Base-by-base conservation (phyloP, 1,140 invertebrate species). In the Aphis gossypii region DNA sequence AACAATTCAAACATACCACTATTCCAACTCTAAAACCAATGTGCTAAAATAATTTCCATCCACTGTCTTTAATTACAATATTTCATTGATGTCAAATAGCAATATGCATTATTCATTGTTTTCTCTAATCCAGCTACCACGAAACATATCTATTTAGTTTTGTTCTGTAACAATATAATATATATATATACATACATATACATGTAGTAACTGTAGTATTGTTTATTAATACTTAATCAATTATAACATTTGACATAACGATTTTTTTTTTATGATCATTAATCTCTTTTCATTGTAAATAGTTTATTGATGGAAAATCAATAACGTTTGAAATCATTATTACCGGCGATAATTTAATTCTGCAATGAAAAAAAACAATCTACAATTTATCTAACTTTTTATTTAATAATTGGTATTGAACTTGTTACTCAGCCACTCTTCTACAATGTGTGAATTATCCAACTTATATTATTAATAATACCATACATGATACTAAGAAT, bases 161-260 rank as follows among this genome's bases (percentile, higher is more conserved):
- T 38, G 35, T 68, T 11, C 35, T 8, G 7, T 82, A 23, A 82
- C 35, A 35, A 82, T 82, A 82, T 82, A n/a, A 82, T 82, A n/a
- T 14, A 5, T 68, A n/a, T 83, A 38, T 21, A 38, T 38, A 68
- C 1, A 23, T 38, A 83, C 20, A 38, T 83, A 38, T 8, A 20
- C 7, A 82, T 20, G 14, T 76, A 60, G 23, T 60, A 60, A 60
- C 60, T n/a, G n/a, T 76, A 76, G 60, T 76, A 76, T 76, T 76
- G 60, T 76, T 76, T 76, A 76, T 76, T 76, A 76, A 76, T n/a
- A 76, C 60, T 35, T 76, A 76, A 76, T 76, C n/a, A 76, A 76
- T 76, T 76, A 51, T 14, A 68, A 68, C 60, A 68, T 68, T n/a
- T 76, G 60, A 76, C 60, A n/a, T 76, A 14, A n/a, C 60, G 14